These are phyloP conservation scores for Bruchidius siliquastri DNA, from an alignment of 2,888 invertebrate genomes.

Conservation along the genomic window DNA sequence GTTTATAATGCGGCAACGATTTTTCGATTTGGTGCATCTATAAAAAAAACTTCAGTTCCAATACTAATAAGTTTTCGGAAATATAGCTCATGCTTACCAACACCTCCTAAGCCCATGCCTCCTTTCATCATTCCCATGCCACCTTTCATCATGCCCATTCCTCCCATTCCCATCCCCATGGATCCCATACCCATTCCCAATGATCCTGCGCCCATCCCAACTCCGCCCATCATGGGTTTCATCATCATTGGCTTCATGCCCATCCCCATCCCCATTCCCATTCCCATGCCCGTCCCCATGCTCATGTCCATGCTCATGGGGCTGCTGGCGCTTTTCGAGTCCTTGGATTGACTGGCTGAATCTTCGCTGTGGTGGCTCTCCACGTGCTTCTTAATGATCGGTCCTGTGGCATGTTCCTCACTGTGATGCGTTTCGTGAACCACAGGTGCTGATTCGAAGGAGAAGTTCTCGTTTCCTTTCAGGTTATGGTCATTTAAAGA, in stretches of 20 bases:
- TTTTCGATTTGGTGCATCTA: too few relatives aligned
- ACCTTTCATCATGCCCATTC: neutral
- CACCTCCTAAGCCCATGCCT: neutral
- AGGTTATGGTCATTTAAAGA: neutral
- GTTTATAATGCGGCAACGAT: too few relatives aligned
- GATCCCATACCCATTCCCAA: conserved; percentile 3
- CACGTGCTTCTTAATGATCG: neutral
- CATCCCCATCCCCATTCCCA: conserved; percentile 8
- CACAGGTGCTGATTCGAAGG: neutral
- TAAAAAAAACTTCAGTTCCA: too few relatives aligned
- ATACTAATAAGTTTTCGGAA: too few relatives aligned
- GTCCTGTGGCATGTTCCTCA: neutral
- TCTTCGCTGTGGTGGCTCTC: neutral
- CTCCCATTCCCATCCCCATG: conserved; percentile 1
- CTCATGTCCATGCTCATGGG: conserved; percentile 5
- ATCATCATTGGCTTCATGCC: neutral
- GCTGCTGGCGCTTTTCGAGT: neutral
- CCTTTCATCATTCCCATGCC: neutral
- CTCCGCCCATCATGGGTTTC: conserved; percentile 1
- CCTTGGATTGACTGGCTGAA: neutral
- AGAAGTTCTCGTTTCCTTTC: neutral
- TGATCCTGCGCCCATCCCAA: neutral
- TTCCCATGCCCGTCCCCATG: neutral
- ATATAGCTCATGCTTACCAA: neutral
- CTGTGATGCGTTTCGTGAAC: neutral